phyloP scores from a whole-genome alignment of 2,888 invertebrate species.

The Sipha maydis region DNA sequence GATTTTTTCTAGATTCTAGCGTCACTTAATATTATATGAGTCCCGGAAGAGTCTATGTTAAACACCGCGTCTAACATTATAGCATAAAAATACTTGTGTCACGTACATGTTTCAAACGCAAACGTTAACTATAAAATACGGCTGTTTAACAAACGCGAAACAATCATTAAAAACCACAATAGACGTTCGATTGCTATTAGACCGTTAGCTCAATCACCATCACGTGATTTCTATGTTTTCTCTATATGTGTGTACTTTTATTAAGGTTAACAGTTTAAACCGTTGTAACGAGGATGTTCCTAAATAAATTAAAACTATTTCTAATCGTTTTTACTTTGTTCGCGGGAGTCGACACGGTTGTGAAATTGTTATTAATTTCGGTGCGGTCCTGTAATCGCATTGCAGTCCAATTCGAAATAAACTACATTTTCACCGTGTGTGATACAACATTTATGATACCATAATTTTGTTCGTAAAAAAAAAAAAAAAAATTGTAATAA shows the following conservation, averaged over 20 bases:
- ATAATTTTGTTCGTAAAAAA: background rate
- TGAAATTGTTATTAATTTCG: background rate
- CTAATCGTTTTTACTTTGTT: constrained; percentile 5
- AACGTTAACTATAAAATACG: no score
- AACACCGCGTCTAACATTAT: no score
- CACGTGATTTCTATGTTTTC: no score
- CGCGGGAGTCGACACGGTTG: background rate
- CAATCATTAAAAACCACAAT: no score
- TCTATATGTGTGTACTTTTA: background rate
- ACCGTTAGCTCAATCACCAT: background rate
- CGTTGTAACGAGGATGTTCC: background rate
- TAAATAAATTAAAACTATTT: background rate
- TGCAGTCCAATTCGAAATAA: background rate
- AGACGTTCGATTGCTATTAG: no score
- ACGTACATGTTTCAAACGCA: no score
- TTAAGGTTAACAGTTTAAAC: background rate
- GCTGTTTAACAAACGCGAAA: no score
- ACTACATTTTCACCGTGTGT: background rate
- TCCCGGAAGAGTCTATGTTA: no score
- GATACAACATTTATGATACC: constrained; percentile 26
- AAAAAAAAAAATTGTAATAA: background rate
- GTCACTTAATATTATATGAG: no score
- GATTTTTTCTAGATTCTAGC: no score
- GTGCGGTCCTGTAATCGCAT: background rate
- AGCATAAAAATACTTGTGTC: no score